Conservation (phyloP, 2,113 vertebrate genomes). For the Gallinago media region DNA sequence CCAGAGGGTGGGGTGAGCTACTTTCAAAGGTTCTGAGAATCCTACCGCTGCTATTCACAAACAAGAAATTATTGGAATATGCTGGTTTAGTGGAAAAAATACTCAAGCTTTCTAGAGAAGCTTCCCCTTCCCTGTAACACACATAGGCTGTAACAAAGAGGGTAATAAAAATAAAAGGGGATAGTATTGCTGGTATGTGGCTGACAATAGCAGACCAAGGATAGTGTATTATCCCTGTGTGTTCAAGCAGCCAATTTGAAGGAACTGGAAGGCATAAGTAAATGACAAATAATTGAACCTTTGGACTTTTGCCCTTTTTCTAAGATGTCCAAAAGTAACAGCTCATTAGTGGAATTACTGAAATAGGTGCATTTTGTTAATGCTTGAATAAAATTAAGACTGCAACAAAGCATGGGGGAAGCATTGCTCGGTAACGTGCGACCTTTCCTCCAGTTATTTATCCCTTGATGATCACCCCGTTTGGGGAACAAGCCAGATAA, state of each 20-base stretch:
- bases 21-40: background rate
- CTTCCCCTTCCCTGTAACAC: background rate
- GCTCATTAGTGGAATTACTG: slow-evolving; percentile 79
- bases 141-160: background rate
- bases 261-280: slow-evolving; percentile 71
- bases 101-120: background rate
- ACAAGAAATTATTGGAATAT: background rate
- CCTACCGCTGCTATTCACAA: background rate
- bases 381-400: slow-evolving; percentile 50
- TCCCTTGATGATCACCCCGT: slow-evolving; percentile 55
- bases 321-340: slow-evolving; percentile 53
- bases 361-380: slow-evolving; percentile 67
- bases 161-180: background rate
- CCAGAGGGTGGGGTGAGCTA: too few relatives aligned
- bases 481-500: slow-evolving; percentile 77
- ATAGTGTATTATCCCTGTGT: background rate
- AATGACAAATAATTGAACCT: slow-evolving; percentile 78
- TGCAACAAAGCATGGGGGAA: background rate
- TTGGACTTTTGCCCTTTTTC: slow-evolving; percentile 81
- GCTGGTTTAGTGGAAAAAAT: background rate
- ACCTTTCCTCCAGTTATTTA: slow-evolving; percentile 36
- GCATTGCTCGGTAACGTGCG: background rate
- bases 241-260: slow-evolving; percentile 72
- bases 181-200: background rate
- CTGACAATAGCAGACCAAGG: background rate